Percentiles rank a stretch among this genome's conserved stretches.
Conservation (phyloP, 2,888 invertebrate genomes). For the Melanargia galathea region DNA sequence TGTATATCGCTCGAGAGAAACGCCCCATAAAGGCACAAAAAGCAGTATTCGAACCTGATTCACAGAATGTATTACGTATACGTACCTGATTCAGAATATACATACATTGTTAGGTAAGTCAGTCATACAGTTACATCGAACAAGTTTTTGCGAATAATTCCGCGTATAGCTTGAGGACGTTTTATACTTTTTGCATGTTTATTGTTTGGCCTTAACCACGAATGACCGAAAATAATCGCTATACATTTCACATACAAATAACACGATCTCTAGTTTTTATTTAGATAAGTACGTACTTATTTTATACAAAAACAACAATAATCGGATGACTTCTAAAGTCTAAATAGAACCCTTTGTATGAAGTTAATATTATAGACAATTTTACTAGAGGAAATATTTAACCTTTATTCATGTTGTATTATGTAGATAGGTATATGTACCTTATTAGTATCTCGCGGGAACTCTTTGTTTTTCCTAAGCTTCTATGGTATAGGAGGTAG, state of each 20-base stretch:
- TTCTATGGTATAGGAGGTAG: no score
- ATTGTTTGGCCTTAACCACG: constrained; percentile 16
- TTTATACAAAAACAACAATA: constrained; percentile 3
- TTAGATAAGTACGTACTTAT: no score
- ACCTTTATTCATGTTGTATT: no score
- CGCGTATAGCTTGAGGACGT: constrained; percentile 6
- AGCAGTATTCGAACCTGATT: background rate
- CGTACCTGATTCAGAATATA: no score
- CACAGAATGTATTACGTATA: background rate
- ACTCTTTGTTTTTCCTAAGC: no score
- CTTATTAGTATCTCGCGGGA: no score
- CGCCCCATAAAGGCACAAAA: background rate
- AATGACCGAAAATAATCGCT: background rate
- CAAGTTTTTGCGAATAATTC: constrained; percentile 14
- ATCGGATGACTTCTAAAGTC: background rate
- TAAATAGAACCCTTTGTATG: background rate
- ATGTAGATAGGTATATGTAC: no score
- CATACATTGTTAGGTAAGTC: background rate
- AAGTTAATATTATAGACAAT: background rate
- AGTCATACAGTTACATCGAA: background rate
- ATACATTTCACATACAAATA: constrained; percentile 4
- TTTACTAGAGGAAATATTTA: no score
- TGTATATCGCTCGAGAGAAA: no score
- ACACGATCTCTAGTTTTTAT: background rate
- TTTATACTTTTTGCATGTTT: constrained; percentile 10